These are phyloP conservation scores for Agrilus cyanescens DNA, from an alignment of 2,888 invertebrate genomes.

Conservation along the genomic window DNA sequence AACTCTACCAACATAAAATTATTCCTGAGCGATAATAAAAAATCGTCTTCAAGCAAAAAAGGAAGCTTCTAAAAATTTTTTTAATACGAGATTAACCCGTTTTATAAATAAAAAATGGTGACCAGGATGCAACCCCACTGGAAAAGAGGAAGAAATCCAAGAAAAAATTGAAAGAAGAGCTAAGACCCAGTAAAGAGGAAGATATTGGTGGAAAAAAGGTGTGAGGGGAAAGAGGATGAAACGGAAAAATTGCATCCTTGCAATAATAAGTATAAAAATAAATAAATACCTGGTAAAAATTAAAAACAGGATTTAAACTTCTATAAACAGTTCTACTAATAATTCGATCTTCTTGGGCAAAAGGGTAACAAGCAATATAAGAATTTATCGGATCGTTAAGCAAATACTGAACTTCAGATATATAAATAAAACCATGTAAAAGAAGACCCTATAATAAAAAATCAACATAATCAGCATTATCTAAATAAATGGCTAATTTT, in stretches of 20 bases:
- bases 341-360: slow-evolving; percentile 37
- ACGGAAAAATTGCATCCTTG: too few relatives aligned
- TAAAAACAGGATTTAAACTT: slow-evolving; percentile 36
- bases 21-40: slow-evolving; percentile 42
- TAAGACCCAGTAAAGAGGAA: too few relatives aligned
- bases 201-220: too few relatives aligned
- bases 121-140: too few relatives aligned
- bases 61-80: slow-evolving; percentile 38
- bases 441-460: slow-evolving; percentile 28
- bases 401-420: slow-evolving; percentile 38
- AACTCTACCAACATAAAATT: slow-evolving; percentile 45
- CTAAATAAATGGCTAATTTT: background rate
- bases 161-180: too few relatives aligned
- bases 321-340: slow-evolving; percentile 34
- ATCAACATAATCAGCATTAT: background rate
- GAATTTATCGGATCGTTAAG: slow-evolving; percentile 27
- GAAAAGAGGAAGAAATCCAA: too few relatives aligned
- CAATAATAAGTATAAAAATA: too few relatives aligned
- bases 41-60: slow-evolving; percentile 40
- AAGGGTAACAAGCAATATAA: slow-evolving; percentile 38
- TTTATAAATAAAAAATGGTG: too few relatives aligned
- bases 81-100: too few relatives aligned
- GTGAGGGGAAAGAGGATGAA: too few relatives aligned
- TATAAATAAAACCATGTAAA: slow-evolving; percentile 38
- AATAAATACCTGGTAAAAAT: slow-evolving; percentile 36